These are phyloP conservation scores for Ischnura elegans DNA, from an alignment of 2,888 invertebrate genomes.

Conservation along the genomic window DNA sequence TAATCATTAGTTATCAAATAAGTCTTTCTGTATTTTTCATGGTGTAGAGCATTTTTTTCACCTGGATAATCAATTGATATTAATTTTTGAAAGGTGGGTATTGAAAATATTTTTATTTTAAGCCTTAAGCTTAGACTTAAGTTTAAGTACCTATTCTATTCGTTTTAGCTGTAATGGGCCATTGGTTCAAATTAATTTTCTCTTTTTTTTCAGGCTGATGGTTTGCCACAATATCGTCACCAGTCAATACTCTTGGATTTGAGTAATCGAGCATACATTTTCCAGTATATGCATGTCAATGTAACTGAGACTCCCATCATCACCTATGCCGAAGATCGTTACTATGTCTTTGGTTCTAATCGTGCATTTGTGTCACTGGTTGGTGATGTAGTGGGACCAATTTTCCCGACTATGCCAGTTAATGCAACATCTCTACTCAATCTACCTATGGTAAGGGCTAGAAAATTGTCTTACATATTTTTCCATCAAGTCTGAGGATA, in stretches of 20 bases:
- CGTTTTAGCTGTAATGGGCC: background rate
- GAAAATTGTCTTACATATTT: conserved; percentile 68
- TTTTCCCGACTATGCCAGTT: conserved; percentile 95
- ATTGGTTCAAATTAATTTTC: conserved; percentile 39
- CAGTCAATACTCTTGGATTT: conserved; percentile 95
- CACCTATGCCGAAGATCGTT: conserved; percentile 93
- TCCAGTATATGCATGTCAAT: conserved; percentile 97
- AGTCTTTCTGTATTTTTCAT: too few species aligned
- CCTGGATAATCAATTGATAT: too few species aligned
- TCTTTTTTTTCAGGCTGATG: conserved; percentile 85
- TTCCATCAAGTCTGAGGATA: background rate
- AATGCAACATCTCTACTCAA: conserved; percentile 90
- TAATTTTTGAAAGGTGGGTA: too few species aligned
- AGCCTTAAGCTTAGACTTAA: too few species aligned
- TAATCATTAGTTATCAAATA: too few species aligned
- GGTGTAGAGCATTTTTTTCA: too few species aligned
- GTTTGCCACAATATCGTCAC: conserved; percentile 94
- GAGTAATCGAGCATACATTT: conserved; percentile 93
- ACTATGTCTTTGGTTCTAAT: conserved; percentile 97
- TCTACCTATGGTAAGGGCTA: conserved; percentile 85
- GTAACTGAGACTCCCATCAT: conserved; percentile 96
- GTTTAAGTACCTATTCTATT: too few species aligned
- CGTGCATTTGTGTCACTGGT: conserved; percentile 89
- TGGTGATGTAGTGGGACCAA: conserved; percentile 95
- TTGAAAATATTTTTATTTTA: too few species aligned